A percentile compares a stretch with the other conserved stretches of the same genome.
phyloP scores from a whole-genome alignment of 2,113 vertebrate genomes.

The Sapajus apella region DNA sequence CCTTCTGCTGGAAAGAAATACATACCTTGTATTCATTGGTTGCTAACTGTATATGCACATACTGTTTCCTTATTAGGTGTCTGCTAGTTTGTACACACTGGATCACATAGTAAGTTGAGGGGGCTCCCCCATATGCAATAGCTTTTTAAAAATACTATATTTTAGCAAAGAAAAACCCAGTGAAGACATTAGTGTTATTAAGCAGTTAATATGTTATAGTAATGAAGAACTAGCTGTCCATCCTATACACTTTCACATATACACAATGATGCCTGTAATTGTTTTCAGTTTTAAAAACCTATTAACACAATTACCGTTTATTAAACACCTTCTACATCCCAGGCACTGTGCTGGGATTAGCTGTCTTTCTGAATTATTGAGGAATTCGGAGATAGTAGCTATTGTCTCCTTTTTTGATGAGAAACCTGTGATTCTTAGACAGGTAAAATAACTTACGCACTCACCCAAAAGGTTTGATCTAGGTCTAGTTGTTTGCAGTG shows the following conservation, averaged over 20 bases:
- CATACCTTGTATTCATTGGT: neutral
- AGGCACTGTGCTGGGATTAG: neutral
- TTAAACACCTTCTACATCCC: neutral
- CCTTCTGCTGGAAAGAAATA: constrained; percentile 28
- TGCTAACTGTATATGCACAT: constrained; percentile 46
- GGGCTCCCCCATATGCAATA: neutral
- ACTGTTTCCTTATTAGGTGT: constrained; percentile 37
- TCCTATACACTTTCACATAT: neutral
- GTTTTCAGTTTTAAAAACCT: constrained; percentile 28
- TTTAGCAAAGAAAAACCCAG: constrained; percentile 8
- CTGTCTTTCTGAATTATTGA: neutral
- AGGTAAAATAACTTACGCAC: neutral
- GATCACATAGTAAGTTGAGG: constrained; percentile 49
- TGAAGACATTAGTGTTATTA: constrained; percentile 16
- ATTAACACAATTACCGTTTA: constrained; percentile 17
- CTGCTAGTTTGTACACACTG: constrained; percentile 50
- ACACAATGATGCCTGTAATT: neutral
- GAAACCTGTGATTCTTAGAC: neutral
- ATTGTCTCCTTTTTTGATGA: neutral
- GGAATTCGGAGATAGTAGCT: neutral
- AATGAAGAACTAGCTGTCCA: neutral
- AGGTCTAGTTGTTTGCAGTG: neutral
- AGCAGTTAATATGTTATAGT: constrained; percentile 24
- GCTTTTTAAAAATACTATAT: constrained; percentile 13
- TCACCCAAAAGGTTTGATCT: constrained; percentile 4